Evolutionary conservation across 1,140 invertebrate genomes (phyloP).

Genomic region (Pseudoatta argentina): DNA sequence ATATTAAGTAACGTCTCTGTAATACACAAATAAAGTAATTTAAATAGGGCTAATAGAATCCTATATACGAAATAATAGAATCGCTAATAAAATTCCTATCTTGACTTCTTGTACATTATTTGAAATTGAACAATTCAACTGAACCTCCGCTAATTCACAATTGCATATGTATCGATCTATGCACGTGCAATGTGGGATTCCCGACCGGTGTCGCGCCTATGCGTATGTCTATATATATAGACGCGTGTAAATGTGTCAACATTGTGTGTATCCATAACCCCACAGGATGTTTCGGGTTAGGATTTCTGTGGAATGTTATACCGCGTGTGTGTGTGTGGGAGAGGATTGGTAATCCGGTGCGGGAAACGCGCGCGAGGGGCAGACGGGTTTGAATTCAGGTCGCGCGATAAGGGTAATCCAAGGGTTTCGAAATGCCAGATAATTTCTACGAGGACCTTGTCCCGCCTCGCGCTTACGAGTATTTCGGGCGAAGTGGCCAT

Average conservation of each 20-base stretch:
- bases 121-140: slow-evolving; percentile 36
- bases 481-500: slow-evolving; percentile 9
- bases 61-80: too few relatives aligned
- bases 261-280: slow-evolving; percentile 66
- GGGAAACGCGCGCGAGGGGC: slow-evolving; percentile 15
- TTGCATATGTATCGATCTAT: slow-evolving; percentile 8
- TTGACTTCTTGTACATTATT: slow-evolving; percentile 40
- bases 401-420: slow-evolving; percentile 75
- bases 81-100: slow-evolving; percentile 7
- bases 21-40: neutral
- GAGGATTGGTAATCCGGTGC: slow-evolving; percentile 65
- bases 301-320: slow-evolving; percentile 72
- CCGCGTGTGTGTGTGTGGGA: slow-evolving; percentile 28
- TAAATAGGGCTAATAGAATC: slow-evolving; percentile 11
- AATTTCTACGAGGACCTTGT: slow-evolving; percentile 74
- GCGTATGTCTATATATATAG: neutral
- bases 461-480: slow-evolving; percentile 44
- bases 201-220: slow-evolving; percentile 11
- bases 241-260: slow-evolving; percentile 37
- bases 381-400: slow-evolving; percentile 70
- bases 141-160: slow-evolving; percentile 2
- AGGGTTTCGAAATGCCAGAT: slow-evolving; percentile 72
- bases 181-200: slow-evolving; percentile 26
- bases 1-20: neutral
- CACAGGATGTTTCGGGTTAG: slow-evolving; percentile 70